phyloP scores from a whole-genome alignment of 2,888 invertebrate genomes.

The Acleris cristana region DNA sequence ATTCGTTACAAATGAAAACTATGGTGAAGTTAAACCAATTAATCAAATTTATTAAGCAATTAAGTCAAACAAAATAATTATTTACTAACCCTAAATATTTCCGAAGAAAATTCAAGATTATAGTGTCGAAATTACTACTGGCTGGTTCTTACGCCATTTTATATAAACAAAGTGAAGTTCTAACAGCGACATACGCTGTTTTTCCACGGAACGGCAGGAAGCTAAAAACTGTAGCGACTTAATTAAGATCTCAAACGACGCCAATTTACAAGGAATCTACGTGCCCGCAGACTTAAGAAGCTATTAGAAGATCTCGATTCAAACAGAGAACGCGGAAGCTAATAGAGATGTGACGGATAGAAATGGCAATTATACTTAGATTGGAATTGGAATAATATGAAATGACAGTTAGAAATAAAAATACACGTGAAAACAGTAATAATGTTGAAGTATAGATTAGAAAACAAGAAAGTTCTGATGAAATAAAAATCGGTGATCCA shows the following conservation, averaged over 20 bases:
- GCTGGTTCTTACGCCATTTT: neutral
- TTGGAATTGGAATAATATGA: neutral
- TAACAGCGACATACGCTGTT: slow-evolving; percentile 15
- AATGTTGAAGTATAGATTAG: too few relatives aligned
- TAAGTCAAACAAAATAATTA: too few relatives aligned
- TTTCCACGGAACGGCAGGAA: slow-evolving; percentile 37
- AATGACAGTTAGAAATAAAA: too few relatives aligned
- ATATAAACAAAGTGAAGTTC: neutral
- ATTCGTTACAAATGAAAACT: too few relatives aligned
- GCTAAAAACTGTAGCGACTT: slow-evolving; percentile 78
- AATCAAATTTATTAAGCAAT: too few relatives aligned
- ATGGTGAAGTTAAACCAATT: too few relatives aligned
- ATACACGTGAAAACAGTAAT: too few relatives aligned
- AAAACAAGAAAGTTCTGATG: too few relatives aligned
- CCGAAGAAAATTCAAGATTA: too few relatives aligned
- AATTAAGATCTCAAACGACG: slow-evolving; percentile 78
- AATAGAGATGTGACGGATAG: neutral
- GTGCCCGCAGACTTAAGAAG: slow-evolving; percentile 63
- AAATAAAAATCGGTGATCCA: too few relatives aligned
- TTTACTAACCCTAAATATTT: too few relatives aligned
- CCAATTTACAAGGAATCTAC: slow-evolving; percentile 77
- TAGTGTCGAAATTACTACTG: too few relatives aligned
- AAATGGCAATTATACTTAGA: neutral
- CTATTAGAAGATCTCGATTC: slow-evolving; percentile 56
- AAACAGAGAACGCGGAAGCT: slow-evolving; percentile 43